These are phyloP conservation scores for Matsumurasca onukii DNA, from an alignment of 1,140 invertebrate genomes.

Conservation along the genomic window DNA sequence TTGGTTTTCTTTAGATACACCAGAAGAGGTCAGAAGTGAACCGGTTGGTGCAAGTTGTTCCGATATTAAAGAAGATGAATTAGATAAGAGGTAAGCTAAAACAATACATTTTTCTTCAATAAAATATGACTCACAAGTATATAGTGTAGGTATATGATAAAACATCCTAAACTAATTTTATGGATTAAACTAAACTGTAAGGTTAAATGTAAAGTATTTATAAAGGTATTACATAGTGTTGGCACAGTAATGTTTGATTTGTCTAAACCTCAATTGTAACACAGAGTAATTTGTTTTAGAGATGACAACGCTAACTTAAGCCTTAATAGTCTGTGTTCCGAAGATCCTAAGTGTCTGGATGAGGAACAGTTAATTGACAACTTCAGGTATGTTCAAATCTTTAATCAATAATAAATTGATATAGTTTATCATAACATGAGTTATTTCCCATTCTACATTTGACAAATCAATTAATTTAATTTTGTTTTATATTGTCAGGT, in stretches of 20 bases:
- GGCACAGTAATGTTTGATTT: too few relatives aligned
- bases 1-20: too few relatives aligned
- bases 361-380: slow-evolving; percentile 26
- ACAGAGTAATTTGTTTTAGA: slow-evolving; percentile 21
- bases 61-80: background rate
- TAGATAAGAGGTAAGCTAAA: too few relatives aligned
- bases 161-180: too few relatives aligned
- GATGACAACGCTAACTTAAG: slow-evolving; percentile 29
- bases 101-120: too few relatives aligned
- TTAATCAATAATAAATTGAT: background rate
- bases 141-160: too few relatives aligned
- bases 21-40: background rate
- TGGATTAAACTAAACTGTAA: too few relatives aligned
- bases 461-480: slow-evolving; percentile 6
- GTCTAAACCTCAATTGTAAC: background rate
- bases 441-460: background rate
- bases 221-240: too few relatives aligned
- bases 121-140: too few relatives aligned
- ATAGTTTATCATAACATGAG: background rate
- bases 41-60: slow-evolving; percentile 13
- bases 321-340: background rate
- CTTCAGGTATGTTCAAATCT: slow-evolving; percentile 22
- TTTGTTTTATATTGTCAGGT: slow-evolving; percentile 14
- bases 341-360: background rate
- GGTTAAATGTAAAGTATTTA: too few relatives aligned